Percentiles rank a stretch among this genome's conserved stretches.
These are phyloP conservation scores for Anolis carolinensis DNA, from an alignment of 2,113 vertebrate genomes.

Conservation along the genomic window DNA sequence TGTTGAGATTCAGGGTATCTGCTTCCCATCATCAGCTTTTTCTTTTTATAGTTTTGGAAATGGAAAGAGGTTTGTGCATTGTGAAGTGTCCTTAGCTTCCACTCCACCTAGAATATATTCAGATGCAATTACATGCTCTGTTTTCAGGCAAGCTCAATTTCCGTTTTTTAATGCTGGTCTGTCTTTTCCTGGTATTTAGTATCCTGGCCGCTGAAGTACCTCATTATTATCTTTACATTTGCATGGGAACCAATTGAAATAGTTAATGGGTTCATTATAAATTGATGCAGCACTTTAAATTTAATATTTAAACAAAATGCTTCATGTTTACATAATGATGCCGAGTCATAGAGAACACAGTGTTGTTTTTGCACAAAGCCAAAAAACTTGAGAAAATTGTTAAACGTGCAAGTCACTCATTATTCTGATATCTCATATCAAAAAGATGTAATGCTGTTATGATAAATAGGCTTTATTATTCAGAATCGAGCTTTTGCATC, in stretches of 20 bases:
- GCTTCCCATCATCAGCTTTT: slow-evolving; percentile 20
- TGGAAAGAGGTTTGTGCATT: slow-evolving; percentile 12
- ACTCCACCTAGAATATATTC: slow-evolving; percentile 4
- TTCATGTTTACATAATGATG: slow-evolving; percentile 53
- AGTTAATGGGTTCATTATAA: slow-evolving; percentile 71
- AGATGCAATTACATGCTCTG: neutral
- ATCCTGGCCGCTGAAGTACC: slow-evolving; percentile 50
- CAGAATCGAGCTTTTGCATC: too few relatives aligned
- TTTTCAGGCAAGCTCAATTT: slow-evolving; percentile 35
- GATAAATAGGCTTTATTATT: neutral
- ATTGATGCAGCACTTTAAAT: slow-evolving; percentile 66
- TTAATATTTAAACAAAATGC: slow-evolving; percentile 74
- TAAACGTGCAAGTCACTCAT: slow-evolving; percentile 38
- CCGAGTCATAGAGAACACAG: neutral
- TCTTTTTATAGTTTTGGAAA: slow-evolving; percentile 44
- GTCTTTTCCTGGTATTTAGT: slow-evolving; percentile 43
- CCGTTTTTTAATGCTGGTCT: slow-evolving; percentile 22
- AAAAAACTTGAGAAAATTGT: neutral
- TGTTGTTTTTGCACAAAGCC: slow-evolving; percentile 11
- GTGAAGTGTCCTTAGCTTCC: slow-evolving; percentile 9
- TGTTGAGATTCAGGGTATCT: slow-evolving; percentile 15
- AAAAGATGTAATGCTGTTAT: neutral
- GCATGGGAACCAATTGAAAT: slow-evolving; percentile 49
- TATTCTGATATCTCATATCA: slow-evolving; percentile 30
- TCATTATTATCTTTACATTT: slow-evolving; percentile 45